Percentiles rank a stretch among this genome's conserved stretches.
Evolutionary conservation across 2,113 vertebrate genomes (phyloP).

Genomic region (Corydoras sp.): DNA sequence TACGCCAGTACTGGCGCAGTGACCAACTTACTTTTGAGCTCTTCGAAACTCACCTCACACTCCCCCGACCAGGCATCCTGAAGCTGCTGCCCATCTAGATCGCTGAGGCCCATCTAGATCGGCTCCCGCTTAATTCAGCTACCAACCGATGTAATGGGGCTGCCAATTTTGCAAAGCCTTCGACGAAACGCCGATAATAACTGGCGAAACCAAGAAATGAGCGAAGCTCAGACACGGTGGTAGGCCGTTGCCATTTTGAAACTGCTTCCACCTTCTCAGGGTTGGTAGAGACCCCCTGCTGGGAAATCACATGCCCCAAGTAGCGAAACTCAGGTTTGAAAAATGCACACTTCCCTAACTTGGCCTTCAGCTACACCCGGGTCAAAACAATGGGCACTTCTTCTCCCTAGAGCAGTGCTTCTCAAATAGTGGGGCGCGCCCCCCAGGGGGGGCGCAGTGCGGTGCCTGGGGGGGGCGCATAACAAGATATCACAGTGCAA

Average conservation of each 20-base stretch:
- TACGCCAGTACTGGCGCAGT: not conserved
- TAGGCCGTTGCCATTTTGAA: not conserved
- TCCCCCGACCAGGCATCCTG: not conserved
- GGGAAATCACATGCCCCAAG: conserved; percentile 1
- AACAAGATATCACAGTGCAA: too few species aligned
- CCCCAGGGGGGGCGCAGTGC: too few species aligned
- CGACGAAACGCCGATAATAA: not conserved
- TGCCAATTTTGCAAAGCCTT: not conserved
- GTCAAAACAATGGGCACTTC: too few species aligned
- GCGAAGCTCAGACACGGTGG: not conserved
- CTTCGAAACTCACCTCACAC: not conserved
- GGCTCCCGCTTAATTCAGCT: not conserved
- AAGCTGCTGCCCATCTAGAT: too few species aligned
- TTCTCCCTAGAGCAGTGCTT: too few species aligned
- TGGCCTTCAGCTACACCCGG: too few species aligned
- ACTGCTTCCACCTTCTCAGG: not conserved
- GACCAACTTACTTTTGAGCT: not conserved
- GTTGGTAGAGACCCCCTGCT: not conserved
- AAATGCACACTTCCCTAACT: not conserved
- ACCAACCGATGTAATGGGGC: not conserved
- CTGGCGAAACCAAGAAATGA: not conserved
- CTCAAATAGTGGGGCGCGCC: too few species aligned
- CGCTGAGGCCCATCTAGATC: too few species aligned
- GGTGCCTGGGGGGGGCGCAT: too few species aligned
- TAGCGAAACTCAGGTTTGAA: not conserved